Conservation (phyloP, 2,113 vertebrate genomes). For the Herpailurus yagouaroundi region DNA sequence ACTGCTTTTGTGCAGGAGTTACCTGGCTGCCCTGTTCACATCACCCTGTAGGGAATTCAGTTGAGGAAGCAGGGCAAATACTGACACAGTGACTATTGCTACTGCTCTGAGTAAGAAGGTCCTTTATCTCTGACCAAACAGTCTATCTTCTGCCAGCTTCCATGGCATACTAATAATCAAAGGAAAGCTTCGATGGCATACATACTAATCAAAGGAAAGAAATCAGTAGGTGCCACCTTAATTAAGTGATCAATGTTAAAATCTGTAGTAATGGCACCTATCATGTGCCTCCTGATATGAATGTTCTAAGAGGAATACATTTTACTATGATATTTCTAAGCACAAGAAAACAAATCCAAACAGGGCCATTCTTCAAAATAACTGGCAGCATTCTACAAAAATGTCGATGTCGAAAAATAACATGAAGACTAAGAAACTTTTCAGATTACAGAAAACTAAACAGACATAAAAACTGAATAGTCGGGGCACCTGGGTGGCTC, state of each 20-base stretch:
- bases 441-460: neutral
- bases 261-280: neutral
- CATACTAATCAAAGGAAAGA: neutral
- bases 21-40: neutral
- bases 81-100: neutral
- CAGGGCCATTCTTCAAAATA: neutral
- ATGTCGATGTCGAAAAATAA: conserved; percentile 13
- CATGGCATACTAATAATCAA: neutral
- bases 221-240: neutral
- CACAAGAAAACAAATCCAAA: neutral
- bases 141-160: neutral
- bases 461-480: neutral
- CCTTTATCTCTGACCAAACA: neutral
- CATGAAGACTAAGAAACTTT: conserved; percentile 19
- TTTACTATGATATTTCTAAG: neutral
- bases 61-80: neutral
- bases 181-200: neutral
- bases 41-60: neutral
- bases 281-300: neutral
- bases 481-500: no score
- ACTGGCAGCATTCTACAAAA: neutral
- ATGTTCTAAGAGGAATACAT: neutral
- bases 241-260: neutral
- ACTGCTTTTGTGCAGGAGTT: neutral
- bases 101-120: neutral